Percentiles rank a stretch among this genome's conserved stretches.
Conservation (phyloP, 2,113 vertebrate genomes). For the Cheirogaleus medius region DNA sequence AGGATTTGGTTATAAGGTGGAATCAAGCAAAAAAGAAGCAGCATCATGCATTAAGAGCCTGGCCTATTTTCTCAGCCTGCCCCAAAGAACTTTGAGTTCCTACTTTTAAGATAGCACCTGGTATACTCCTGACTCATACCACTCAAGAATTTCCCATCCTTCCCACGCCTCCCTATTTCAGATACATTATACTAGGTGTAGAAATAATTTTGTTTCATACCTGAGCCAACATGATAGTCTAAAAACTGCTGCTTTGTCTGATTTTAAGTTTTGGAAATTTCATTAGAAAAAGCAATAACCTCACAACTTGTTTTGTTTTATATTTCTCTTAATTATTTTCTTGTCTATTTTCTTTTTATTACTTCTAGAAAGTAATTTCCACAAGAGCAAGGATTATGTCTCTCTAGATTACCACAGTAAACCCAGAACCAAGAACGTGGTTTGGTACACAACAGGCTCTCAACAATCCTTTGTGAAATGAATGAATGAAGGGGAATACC, state of each 20-base stretch:
- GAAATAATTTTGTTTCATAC: slow-evolving; percentile 41
- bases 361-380: not conserved
- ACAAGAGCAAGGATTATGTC: not conserved
- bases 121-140: not conserved
- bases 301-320: not conserved
- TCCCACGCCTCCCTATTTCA: not conserved
- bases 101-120: not conserved
- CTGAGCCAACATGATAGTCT: slow-evolving; percentile 38
- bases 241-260: slow-evolving; percentile 30
- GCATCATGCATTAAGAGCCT: not conserved
- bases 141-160: not conserved
- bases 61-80: not conserved
- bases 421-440: not conserved
- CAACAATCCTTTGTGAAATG: not conserved
- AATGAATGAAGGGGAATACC: not conserved
- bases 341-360: not conserved
- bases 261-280: slow-evolving; percentile 71
- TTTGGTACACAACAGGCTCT: not conserved
- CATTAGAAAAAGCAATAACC: slow-evolving; percentile 67
- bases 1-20: not conserved
- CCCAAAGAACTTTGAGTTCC: not conserved
- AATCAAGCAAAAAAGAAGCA: not conserved
- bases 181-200: not conserved
- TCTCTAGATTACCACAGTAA: not conserved
- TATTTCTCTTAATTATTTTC: not conserved